phyloP scores from a whole-genome alignment of 2,888 invertebrate genomes.

The Cosmopolites sordidus region DNA sequence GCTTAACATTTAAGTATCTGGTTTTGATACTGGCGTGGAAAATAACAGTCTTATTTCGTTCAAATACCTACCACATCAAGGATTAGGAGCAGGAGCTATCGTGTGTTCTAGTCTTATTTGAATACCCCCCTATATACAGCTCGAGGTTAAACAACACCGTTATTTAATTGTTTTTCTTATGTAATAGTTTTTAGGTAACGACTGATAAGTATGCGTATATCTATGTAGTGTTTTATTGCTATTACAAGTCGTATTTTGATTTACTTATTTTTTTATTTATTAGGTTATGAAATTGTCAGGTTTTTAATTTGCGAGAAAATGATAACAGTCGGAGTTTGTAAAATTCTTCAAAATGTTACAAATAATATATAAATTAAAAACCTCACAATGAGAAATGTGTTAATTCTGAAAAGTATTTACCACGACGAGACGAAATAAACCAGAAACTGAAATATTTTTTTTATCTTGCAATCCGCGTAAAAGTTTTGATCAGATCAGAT shows the following conservation, averaged over 20 bases:
- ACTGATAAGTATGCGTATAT: slow-evolving; percentile 21
- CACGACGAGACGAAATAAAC: neutral
- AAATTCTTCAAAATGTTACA: too few relatives aligned
- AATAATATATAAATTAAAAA: neutral
- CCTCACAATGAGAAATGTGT: neutral
- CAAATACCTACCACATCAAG: too few relatives aligned
- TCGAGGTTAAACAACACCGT: neutral
- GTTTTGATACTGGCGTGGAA: too few relatives aligned
- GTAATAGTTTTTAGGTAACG: slow-evolving; percentile 22
- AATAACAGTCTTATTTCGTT: too few relatives aligned
- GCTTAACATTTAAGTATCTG: too few relatives aligned
- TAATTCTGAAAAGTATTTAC: neutral
- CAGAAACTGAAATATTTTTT: neutral
- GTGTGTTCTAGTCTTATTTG: neutral
- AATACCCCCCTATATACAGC: neutral
- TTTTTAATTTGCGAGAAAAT: neutral
- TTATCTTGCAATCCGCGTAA: too few relatives aligned
- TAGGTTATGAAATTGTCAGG: neutral
- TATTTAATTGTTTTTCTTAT: slow-evolving; percentile 15
- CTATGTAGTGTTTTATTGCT: slow-evolving; percentile 7
- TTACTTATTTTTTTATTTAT: too few relatives aligned
- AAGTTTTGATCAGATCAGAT: too few relatives aligned
- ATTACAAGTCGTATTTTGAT: neutral
- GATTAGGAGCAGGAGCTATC: too few relatives aligned
- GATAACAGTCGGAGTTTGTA: too few relatives aligned